Evolutionary conservation across 1,140 invertebrate genomes (phyloP).

Genomic region (Apis cerana): DNA sequence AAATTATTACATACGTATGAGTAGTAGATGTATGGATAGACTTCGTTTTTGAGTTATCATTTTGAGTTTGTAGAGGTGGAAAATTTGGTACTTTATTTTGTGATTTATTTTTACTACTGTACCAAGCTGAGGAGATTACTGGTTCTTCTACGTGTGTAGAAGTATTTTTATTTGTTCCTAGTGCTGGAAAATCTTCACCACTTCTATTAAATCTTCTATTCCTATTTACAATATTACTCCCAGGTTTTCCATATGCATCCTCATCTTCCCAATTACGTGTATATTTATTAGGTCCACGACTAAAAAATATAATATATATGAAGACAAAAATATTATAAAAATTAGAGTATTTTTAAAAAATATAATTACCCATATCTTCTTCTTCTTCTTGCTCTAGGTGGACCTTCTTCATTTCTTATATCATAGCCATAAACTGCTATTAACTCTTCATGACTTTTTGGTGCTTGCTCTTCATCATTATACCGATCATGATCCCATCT

Average conservation of each 20-base stretch:
- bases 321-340: not conserved
- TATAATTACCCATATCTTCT: constrained; percentile 89
- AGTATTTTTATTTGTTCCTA: constrained; percentile 72
- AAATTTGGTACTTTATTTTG: constrained; percentile 75
- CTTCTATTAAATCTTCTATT: constrained; percentile 69
- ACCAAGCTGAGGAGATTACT: constrained; percentile 80
- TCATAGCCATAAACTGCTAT: constrained; percentile 96
- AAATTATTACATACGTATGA: constrained; percentile 66
- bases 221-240: constrained; percentile 62
- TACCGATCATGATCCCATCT: constrained; percentile 96
- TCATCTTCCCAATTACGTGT: constrained; percentile 96
- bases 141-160: constrained; percentile 72
- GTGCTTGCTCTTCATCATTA: constrained; percentile 90
- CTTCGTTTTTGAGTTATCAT: constrained; percentile 71
- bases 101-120: constrained; percentile 78
- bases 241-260: constrained; percentile 88
- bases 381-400: constrained; percentile 91
- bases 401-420: constrained; percentile 94
- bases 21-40: constrained; percentile 53
- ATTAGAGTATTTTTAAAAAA: not conserved
- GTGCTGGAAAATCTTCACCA: constrained; percentile 78
- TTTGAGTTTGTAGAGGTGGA: constrained; percentile 73
- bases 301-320: constrained; percentile 68
- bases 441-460: constrained; percentile 93
- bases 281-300: constrained; percentile 94